Conservation (phyloP, 2,888 invertebrate genomes). For the Cryptocephalus moraei region DNA sequence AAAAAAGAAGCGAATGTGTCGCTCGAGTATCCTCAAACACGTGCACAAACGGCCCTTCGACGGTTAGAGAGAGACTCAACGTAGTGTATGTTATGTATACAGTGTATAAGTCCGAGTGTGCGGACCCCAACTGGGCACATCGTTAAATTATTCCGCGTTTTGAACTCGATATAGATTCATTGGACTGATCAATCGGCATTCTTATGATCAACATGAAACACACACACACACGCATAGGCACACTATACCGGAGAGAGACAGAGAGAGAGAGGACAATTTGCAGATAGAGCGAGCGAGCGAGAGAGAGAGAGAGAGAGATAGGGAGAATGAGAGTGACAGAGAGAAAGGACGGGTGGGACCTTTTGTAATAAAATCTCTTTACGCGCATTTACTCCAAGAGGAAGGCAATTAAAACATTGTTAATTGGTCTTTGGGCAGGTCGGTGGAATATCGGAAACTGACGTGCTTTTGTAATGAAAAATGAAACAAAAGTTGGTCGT, state of each 20-base stretch:
- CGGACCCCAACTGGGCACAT: slow-evolving; percentile 23
- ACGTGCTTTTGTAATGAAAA: too few relatives aligned
- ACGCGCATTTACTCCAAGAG: slow-evolving; percentile 14
- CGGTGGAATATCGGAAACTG: neutral
- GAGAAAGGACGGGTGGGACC: slow-evolving; percentile 2
- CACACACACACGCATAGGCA: slow-evolving; percentile 4
- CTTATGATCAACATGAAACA: slow-evolving; percentile 24
- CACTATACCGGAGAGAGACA: too few relatives aligned
- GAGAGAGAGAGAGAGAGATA: neutral
- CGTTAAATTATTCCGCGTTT: slow-evolving; percentile 38
- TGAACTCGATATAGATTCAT: slow-evolving; percentile 32
- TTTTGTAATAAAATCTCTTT: slow-evolving; percentile 16
- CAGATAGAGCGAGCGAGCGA: slow-evolving; percentile 1
- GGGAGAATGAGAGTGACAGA: neutral
- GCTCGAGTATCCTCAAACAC: too few relatives aligned
- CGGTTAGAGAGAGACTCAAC: too few relatives aligned
- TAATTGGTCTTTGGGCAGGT: slow-evolving; percentile 10
- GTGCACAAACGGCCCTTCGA: too few relatives aligned
- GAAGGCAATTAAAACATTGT: slow-evolving; percentile 18
- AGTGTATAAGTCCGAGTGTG: slow-evolving; percentile 15
- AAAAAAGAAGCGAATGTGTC: too few relatives aligned
- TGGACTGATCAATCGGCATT: slow-evolving; percentile 33
- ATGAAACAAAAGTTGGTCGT: too few relatives aligned
- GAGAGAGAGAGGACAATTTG: slow-evolving; percentile 12
- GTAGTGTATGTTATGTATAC: slow-evolving; percentile 5